Evolutionary conservation across 35 echinoderm and acorn worm species (phyloP).

Genomic region (Stichopus chloronotus): DNA sequence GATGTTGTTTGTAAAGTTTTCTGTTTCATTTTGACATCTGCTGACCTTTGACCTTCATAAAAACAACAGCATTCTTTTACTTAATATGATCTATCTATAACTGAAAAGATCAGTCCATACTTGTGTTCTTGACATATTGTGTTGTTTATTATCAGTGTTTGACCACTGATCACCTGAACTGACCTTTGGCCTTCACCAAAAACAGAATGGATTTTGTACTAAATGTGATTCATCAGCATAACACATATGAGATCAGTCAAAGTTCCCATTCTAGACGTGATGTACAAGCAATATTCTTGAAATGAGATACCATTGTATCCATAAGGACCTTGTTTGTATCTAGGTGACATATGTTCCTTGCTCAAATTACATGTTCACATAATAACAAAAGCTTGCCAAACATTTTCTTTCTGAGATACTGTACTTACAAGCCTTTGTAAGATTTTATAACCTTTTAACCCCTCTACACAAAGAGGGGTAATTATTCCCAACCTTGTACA

Average conservation of each 20-base stretch:
- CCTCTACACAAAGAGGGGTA: too few relatives aligned
- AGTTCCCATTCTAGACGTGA: not conserved
- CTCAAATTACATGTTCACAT: too few relatives aligned
- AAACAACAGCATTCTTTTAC: not conserved
- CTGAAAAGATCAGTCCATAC: not conserved
- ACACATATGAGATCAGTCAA: not conserved
- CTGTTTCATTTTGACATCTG: not conserved
- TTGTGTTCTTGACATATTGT: not conserved
- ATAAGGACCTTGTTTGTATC: too few relatives aligned
- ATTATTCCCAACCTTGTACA: too few relatives aligned
- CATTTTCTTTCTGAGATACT: too few relatives aligned
- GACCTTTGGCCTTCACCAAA: not conserved
- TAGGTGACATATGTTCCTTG: too few relatives aligned
- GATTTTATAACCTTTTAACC: too few relatives aligned
- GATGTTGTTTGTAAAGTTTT: not conserved
- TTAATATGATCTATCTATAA: not conserved
- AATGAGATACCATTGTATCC: too few relatives aligned
- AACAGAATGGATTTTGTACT: not conserved
- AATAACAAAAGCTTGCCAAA: too few relatives aligned
- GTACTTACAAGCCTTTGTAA: too few relatives aligned
- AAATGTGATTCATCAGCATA: not conserved
- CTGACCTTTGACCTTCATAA: conserved; percentile 6
- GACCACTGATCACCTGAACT: not conserved
- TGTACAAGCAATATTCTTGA: too few relatives aligned
- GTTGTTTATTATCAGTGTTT: not conserved